A percentile compares a stretch with the other conserved stretches of the same genome.
phyloP scores from a whole-genome alignment of 2,113 vertebrate genomes.

The Notechis scutatus region DNA sequence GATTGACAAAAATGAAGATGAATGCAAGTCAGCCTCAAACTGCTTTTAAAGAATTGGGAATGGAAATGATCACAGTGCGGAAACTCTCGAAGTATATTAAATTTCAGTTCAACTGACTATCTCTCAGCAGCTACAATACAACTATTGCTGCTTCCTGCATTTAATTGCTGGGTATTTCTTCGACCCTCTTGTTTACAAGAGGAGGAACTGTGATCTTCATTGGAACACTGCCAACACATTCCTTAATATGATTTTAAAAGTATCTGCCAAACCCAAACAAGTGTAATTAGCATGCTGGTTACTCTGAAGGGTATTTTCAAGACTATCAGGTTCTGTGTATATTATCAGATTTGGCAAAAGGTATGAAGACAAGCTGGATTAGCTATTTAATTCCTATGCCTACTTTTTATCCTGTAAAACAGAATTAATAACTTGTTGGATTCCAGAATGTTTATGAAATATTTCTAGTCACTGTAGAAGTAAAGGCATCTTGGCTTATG shows the following conservation, averaged over 20 bases:
- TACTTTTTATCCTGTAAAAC: not conserved
- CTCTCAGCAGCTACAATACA: not conserved
- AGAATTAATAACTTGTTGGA: not conserved
- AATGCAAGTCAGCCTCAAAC: not conserved
- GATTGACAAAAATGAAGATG: not conserved
- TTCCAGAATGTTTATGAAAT: not conserved
- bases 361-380: not conserved
- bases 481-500: not conserved
- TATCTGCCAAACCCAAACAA: not conserved
- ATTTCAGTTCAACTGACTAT: not conserved
- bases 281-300: constrained; percentile 2
- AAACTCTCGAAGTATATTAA: not conserved
- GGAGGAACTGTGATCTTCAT: not conserved
- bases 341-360: constrained; percentile 24
- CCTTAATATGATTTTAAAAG: not conserved
- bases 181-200: not conserved
- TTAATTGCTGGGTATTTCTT: not conserved
- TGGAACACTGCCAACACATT: constrained; percentile 4
- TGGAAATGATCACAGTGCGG: not conserved
- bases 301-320: constrained; percentile 10
- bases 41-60: not conserved
- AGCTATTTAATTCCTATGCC: not conserved
- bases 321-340: not conserved
- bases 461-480: not conserved
- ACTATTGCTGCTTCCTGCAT: not conserved